Percentiles rank a stretch among this genome's conserved stretches.
Conservation (phyloP, 2,888 invertebrate genomes). For the Hofmannophila pseudospretella region DNA sequence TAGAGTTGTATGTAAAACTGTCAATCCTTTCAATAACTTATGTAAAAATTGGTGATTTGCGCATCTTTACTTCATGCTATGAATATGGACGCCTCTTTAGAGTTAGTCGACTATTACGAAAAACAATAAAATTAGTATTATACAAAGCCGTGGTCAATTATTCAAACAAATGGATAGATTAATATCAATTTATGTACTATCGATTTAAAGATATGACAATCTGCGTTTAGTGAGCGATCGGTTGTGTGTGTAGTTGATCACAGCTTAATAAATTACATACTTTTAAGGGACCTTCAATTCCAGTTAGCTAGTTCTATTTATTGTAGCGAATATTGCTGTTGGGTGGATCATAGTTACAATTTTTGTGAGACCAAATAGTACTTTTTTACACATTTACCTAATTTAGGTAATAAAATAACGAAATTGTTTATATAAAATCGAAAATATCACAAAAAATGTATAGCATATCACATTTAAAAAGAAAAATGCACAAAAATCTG, state of each 20-base stretch:
- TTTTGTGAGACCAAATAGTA: slow-evolving; percentile 73
- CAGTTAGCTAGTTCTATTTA: slow-evolving; percentile 76
- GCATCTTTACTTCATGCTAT: slow-evolving; percentile 69
- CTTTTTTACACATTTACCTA: slow-evolving; percentile 67
- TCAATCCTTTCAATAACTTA: slow-evolving; percentile 56
- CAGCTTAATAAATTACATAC: slow-evolving; percentile 71
- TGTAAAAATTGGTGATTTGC: slow-evolving; percentile 71
- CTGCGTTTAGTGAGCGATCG: slow-evolving; percentile 2
- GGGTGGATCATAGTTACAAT: slow-evolving; percentile 60
- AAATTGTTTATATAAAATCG: slow-evolving; percentile 57
- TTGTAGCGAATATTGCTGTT: slow-evolving; percentile 67
- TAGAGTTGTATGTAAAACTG: slow-evolving; percentile 57
- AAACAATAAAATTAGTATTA: slow-evolving; percentile 73
- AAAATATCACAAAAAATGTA: slow-evolving; percentile 69
- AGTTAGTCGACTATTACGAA: slow-evolving; percentile 68
- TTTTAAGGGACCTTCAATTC: slow-evolving; percentile 78
- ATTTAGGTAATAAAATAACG: slow-evolving; percentile 58
- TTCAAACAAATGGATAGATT: slow-evolving; percentile 8
- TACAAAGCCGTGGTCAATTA: slow-evolving; percentile 61
- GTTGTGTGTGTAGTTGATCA: slow-evolving; percentile 61
- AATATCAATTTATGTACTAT: slow-evolving; percentile 8
- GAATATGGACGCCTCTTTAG: slow-evolving; percentile 74
- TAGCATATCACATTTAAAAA: slow-evolving; percentile 67
- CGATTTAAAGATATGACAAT: neutral
- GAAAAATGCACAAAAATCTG: slow-evolving; percentile 44